phyloP scores from a whole-genome alignment of 2,113 vertebrate genomes.

The Pleuronectes platessa region DNA sequence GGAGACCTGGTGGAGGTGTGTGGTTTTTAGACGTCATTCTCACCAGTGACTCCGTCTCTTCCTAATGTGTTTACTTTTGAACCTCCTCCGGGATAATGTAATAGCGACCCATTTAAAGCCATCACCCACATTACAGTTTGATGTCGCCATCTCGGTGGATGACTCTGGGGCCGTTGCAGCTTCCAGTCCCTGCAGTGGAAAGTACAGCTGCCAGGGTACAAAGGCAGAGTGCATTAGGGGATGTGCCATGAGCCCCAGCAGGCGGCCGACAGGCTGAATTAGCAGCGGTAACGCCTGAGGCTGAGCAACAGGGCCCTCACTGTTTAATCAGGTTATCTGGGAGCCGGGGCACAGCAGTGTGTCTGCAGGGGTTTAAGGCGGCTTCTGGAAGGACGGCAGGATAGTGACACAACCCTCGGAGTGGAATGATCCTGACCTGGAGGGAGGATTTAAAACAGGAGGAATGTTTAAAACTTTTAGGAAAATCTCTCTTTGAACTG shows the following conservation, averaged over 20 bases:
- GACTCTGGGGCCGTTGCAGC: conserved; percentile 8
- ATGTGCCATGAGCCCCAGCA: conserved; percentile 42
- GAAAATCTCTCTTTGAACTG: conserved; percentile 9
- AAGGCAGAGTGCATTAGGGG: conserved; percentile 61
- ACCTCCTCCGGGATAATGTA: not conserved
- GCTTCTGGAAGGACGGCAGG: conserved; percentile 40
- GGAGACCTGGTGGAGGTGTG: too few species aligned
- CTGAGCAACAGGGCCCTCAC: conserved; percentile 53
- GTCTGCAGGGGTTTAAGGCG: conserved; percentile 27
- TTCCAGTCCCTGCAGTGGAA: conserved; percentile 33
- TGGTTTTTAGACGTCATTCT: not conserved
- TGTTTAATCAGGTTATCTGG: conserved; percentile 69
- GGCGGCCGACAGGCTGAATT: conserved; percentile 60
- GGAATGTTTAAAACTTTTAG: conserved; percentile 16
- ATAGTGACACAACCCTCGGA: conserved; percentile 36
- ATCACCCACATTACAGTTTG: conserved; percentile 17
- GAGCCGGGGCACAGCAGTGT: conserved; percentile 31
- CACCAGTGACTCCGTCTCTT: conserved; percentile 6
- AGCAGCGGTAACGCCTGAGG: conserved; percentile 48
- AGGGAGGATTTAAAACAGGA: conserved; percentile 33
- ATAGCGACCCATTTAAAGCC: conserved; percentile 6
- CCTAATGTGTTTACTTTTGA: conserved; percentile 24
- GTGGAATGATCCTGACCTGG: conserved; percentile 36
- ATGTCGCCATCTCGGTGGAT: conserved; percentile 8
- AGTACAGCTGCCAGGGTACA: conserved; percentile 40